These are phyloP conservation scores for Sterrhoptilus dennistouni DNA, from an alignment of 2,113 vertebrate species.

Conservation along the genomic window DNA sequence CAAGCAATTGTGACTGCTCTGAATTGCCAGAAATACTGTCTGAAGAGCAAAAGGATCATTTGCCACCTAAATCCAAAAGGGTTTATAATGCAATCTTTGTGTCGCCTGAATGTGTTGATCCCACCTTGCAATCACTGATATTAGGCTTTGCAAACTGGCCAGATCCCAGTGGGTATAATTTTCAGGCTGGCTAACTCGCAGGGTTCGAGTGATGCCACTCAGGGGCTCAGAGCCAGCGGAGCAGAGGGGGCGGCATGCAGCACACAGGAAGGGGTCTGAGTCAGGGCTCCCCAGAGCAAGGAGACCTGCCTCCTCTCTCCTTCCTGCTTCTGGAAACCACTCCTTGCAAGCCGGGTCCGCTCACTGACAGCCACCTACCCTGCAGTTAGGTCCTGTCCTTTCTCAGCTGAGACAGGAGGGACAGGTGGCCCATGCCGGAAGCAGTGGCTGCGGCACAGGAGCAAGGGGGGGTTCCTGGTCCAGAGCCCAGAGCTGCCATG, in stretches of 20 bases:
- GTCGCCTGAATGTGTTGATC: not conserved
- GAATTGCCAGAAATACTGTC: slow-evolving; percentile 61
- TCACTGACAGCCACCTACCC: slow-evolving; percentile 47
- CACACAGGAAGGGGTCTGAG: slow-evolving; percentile 54
- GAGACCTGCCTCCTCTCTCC: slow-evolving; percentile 37
- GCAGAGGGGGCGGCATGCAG: not conserved
- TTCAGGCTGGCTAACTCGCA: slow-evolving; percentile 50
- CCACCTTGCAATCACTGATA: slow-evolving; percentile 51
- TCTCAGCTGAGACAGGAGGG: slow-evolving; percentile 68
- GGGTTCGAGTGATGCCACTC: slow-evolving; percentile 51
- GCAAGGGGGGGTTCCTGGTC: slow-evolving; percentile 52
- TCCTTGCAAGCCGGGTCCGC: slow-evolving; percentile 17
- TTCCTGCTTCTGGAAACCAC: slow-evolving; percentile 47
- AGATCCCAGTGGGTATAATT: slow-evolving; percentile 60
- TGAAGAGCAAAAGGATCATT: slow-evolving; percentile 62
- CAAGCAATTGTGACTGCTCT: slow-evolving; percentile 58
- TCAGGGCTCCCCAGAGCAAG: slow-evolving; percentile 43
- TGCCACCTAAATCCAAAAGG: slow-evolving; percentile 35
- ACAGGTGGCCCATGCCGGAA: slow-evolving; percentile 67
- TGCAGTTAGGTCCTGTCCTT: slow-evolving; percentile 63
- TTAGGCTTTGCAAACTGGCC: slow-evolving; percentile 54
- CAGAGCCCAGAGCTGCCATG: slow-evolving; percentile 60
- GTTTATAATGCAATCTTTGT: slow-evolving; percentile 32
- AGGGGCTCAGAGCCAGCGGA: slow-evolving; percentile 14
- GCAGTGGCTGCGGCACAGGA: slow-evolving; percentile 64